Base-by-base conservation (phyloP, 2,797 vertebrate genomes). In the Manis javanica region DNA sequence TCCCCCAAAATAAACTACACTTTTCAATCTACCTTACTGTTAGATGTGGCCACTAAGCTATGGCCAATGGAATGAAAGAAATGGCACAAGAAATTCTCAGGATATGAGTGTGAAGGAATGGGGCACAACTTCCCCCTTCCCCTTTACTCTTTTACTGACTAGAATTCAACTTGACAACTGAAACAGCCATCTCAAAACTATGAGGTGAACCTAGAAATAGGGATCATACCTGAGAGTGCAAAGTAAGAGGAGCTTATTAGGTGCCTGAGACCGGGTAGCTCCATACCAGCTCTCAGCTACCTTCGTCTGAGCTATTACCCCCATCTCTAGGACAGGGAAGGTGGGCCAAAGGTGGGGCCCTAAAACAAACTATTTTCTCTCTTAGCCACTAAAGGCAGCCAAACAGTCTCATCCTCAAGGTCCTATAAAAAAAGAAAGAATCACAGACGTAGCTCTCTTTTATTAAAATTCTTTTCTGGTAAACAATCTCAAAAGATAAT, bases 1-100 rank as follows among this genome's bases (percentile, higher is more conserved):
- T 64, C 72, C 87, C 23, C 46, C 53, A 88, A 34, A 86, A 86
- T 42, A 66, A 87, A 82, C 15, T 46, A 39, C 23, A 86, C 23
- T 87, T 61, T 90, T 75, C 68, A 93, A 55, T 24, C 29, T 82
- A 83, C 57, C 74, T 78, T 87, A 96, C 57, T 77, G 16, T 8
- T 29, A 93, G 63, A 69, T 91, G 46, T 39, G 21, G 26, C 49
- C 46, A 75, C 72, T 84, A 90, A 72, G n/a, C 34, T 91, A 85
- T 19, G 13, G 63, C 4, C 51, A 42, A 18, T 0, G 26, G 5
- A 57, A 77, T 81, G 1, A 53, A 71, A 92, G 39, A 81, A 88
- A 90, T 19, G 19, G 24, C 19, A 91, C n/a, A 61, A 9, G 49
- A 53, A 75, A 81, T 24, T 89, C 39, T 75, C 37, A 85, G 9